Percentiles rank a stretch among this genome's conserved stretches.
Conservation (phyloP, 1,140 invertebrate species). For the Saccostrea echinata region DNA sequence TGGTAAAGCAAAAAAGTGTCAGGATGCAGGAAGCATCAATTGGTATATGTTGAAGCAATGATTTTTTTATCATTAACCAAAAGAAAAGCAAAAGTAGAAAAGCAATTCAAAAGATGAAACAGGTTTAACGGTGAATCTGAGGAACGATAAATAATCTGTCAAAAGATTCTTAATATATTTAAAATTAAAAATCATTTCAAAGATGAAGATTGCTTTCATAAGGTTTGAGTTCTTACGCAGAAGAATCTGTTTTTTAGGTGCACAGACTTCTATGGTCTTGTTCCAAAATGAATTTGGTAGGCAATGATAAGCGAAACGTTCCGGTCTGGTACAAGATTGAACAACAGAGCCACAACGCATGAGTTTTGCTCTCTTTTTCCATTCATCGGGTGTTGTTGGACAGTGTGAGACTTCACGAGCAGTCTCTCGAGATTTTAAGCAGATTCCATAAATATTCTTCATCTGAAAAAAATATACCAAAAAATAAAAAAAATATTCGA, state of each 20-base stretch:
- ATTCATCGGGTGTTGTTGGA: neutral
- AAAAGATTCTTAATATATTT: no score
- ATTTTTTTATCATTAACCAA: no score
- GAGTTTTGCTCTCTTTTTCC: neutral
- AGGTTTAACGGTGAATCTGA: no score
- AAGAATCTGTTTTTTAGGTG: neutral
- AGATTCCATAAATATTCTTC: neutral
- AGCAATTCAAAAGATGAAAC: no score
- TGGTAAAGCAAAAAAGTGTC: no score
- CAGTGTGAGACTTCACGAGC: neutral
- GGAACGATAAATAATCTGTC: no score
- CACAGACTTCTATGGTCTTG: neutral
- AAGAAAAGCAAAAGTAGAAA: no score
- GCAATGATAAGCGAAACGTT: neutral
- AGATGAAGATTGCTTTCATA: neutral
- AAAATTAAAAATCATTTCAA: no score
- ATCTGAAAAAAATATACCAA: neutral
- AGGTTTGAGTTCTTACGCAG: neutral
- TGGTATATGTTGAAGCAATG: no score
- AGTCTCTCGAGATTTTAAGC: neutral
- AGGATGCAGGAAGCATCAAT: no score
- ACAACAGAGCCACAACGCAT: neutral
- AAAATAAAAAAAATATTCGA: no score
- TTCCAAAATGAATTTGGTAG: conserved; percentile 10
- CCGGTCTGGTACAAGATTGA: neutral